These are phyloP conservation scores for Lottia scabra DNA, from an alignment of 2,888 invertebrate genomes.

Conservation along the genomic window DNA sequence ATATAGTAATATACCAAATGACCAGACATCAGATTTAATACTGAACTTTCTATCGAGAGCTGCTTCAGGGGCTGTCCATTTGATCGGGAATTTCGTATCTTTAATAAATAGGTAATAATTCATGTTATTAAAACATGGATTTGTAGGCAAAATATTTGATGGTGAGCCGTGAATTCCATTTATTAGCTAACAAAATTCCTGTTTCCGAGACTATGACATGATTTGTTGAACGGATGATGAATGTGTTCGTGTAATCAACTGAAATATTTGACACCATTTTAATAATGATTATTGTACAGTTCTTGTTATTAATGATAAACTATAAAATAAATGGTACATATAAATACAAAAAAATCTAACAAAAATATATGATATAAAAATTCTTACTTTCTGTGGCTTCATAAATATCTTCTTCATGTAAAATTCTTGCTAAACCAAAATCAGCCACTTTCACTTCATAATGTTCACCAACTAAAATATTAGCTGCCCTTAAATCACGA, in stretches of 20 bases:
- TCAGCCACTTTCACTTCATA: constrained; percentile 68
- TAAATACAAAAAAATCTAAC: too few species aligned
- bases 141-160: too few species aligned
- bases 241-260: too few species aligned
- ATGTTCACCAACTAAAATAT: constrained; percentile 66
- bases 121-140: too few species aligned
- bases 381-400: constrained; percentile 62
- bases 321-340: too few species aligned
- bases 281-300: not conserved
- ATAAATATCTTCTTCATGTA: constrained; percentile 63
- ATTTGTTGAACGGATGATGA: too few species aligned
- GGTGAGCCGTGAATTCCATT: too few species aligned
- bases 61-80: constrained; percentile 98
- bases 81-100: constrained; percentile 92
- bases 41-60: constrained; percentile 95
- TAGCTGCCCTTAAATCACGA: constrained; percentile 68
- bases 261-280: not conserved
- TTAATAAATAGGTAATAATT: constrained; percentile 16
- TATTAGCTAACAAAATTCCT: too few species aligned
- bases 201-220: too few species aligned
- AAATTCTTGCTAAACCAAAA: constrained; percentile 66
- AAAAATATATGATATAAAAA: too few species aligned
- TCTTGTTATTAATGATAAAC: too few species aligned
- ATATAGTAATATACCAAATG: constrained; percentile 95
- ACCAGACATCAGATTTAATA: constrained; percentile 99